Conservation (phyloP, 2,797 vertebrate genomes). For the Lemur catta region DNA sequence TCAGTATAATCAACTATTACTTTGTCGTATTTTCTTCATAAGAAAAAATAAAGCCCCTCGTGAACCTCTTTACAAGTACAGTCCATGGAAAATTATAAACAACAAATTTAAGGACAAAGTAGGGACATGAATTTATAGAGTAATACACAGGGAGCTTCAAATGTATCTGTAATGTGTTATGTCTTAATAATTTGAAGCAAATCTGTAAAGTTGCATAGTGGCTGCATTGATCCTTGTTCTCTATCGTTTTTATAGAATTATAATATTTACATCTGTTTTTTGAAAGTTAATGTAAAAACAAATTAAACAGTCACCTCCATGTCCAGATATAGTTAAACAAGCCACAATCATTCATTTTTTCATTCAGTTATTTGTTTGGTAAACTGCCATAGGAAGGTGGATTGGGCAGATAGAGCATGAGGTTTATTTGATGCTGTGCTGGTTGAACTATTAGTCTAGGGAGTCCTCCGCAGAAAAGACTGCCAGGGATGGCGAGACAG, state of each 20-base stretch:
- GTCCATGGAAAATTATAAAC: not conserved
- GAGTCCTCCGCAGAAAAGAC: not conserved
- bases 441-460: not conserved
- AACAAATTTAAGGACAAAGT: not conserved
- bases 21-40: not conserved
- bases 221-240: not conserved
- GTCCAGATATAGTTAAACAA: not conserved
- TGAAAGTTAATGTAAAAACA: not conserved
- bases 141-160: not conserved
- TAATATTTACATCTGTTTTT: slow-evolving; percentile 18
- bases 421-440: not conserved
- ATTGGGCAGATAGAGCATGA: not conserved
- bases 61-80: not conserved
- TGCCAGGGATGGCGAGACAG: not conserved
- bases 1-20: not conserved
- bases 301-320: not conserved
- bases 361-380: not conserved
- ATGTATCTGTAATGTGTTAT: not conserved
- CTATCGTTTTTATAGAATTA: not conserved
- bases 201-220: not conserved
- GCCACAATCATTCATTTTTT: not conserved
- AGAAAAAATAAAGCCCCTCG: not conserved
- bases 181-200: not conserved
- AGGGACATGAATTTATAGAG: not conserved
- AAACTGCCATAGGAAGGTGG: not conserved